Conservation (phyloP, 2,888 invertebrate species). For the Drosophila atripex region DNA sequence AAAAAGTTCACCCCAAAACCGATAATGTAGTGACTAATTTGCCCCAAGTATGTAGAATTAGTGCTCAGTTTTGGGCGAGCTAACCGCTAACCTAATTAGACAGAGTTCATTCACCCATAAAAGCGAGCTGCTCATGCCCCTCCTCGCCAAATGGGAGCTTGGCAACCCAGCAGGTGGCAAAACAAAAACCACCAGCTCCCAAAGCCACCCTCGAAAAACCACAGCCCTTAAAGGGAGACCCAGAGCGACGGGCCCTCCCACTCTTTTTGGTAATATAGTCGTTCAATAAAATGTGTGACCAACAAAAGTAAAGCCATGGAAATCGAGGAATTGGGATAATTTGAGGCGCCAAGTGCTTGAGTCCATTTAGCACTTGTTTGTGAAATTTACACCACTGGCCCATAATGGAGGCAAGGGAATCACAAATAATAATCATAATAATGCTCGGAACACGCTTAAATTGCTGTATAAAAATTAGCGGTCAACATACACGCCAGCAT, state of each 20-base stretch:
- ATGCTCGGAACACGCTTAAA: conserved; percentile 25
- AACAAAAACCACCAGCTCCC: conserved; percentile 24
- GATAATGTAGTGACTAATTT: conserved; percentile 38
- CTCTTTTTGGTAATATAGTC: conserved; percentile 12
- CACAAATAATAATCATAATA: conserved; percentile 14
- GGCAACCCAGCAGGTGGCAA: conserved; percentile 52
- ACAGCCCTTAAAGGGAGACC: conserved; percentile 55
- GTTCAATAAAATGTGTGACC: conserved; percentile 36
- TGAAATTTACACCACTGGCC: conserved; percentile 44
- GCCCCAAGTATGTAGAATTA: conserved; percentile 28
- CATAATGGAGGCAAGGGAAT: conserved; percentile 13
- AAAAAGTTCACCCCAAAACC: conserved; percentile 6
- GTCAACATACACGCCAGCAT: conserved; percentile 27
- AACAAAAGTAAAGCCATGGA: conserved; percentile 39
- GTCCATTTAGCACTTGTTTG: conserved; percentile 60
- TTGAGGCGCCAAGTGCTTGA: conserved; percentile 54
- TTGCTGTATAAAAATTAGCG: conserved; percentile 41
- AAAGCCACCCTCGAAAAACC: conserved; percentile 49
- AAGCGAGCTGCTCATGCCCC: background rate
- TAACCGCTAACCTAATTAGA: conserved; percentile 41
- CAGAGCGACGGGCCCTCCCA: conserved; percentile 15
- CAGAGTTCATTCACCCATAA: conserved; percentile 64
- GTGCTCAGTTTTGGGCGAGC: conserved; percentile 16
- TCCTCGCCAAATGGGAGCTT: conserved; percentile 18
- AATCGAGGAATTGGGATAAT: conserved; percentile 43